Base-by-base conservation (phyloP, 2,113 vertebrate genomes). In the Machaerirhynchus nigripectus region DNA sequence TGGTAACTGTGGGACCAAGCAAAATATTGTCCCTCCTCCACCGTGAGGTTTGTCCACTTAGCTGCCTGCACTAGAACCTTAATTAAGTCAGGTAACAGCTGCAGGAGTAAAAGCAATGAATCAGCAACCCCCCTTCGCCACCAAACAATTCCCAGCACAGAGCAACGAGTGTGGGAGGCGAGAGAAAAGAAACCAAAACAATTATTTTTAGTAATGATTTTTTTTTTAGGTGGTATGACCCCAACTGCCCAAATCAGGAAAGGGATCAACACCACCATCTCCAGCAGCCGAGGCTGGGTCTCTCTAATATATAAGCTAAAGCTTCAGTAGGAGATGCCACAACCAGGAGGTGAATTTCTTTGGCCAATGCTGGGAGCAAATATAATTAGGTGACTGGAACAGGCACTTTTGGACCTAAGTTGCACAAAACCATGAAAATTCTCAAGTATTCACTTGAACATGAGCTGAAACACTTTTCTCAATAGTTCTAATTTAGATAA, bases 71-170 rank as follows among this genome's bases (percentile, higher is more conserved):
- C 40, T 19, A 59, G 49, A 63, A 40, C 20, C 33, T 69, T 87
- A 82, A 87, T 96, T 91, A 91, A 91, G 56, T 40, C 87, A 93
- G 87, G 63, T 90, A 77, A 77, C 35, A 64, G 75, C 85, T 84
- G 50, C 75, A 78, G 60, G 56, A 94, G 15, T 23, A 79, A 93
- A 96, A 56, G 5, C 64, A 86, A 11, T 79, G 59, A 90, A 67
- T 84, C 87, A 93, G 87, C 84, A 93, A 27, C 22, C 35, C 42
- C 46, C 33, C 19, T 42, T 23, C 0, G 2, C 70, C 87, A 89
- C 74, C 78, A 35, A 85, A 49, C 40, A 53, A 42, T 49, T 53
- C 60, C 10, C 69, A 80, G 67, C 60, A 69, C 31, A 31, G 47
- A 88, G 39, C 50, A 80, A 42, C 23, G 14, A 46, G 33, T 10